These are phyloP conservation scores for Pristis pectinata DNA, from an alignment of 2,797 vertebrate genomes.

Conservation along the genomic window DNA sequence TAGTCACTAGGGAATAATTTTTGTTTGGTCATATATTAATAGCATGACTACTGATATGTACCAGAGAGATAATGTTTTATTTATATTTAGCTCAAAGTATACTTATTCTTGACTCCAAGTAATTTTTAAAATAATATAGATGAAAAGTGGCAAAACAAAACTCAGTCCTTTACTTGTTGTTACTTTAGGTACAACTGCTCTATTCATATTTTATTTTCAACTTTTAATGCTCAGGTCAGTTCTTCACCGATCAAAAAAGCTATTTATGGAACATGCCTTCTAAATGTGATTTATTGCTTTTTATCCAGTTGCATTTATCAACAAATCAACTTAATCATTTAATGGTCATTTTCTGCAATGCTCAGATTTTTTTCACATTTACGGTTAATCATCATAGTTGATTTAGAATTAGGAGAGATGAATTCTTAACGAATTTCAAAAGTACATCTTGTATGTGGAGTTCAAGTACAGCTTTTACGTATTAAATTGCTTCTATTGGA, in stretches of 20 bases:
- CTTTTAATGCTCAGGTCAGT: neutral
- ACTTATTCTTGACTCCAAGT: neutral
- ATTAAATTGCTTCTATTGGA: neutral
- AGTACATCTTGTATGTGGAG: neutral
- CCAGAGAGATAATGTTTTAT: neutral
- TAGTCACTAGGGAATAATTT: neutral
- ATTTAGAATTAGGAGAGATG: neutral
- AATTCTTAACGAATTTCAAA: neutral
- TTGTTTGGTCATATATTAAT: neutral
- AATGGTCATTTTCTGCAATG: neutral
- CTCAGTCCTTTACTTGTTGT: neutral
- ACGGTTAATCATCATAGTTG: neutral
- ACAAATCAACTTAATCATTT: neutral
- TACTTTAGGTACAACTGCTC: neutral
- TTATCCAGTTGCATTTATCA: neutral
- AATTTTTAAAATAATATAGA: neutral
- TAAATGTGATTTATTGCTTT: neutral
- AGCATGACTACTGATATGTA: neutral
- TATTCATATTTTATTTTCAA: neutral
- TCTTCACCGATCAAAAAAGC: neutral
- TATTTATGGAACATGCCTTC: neutral
- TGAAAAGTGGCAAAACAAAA: neutral
- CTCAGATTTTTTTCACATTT: neutral
- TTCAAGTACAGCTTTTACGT: neutral
- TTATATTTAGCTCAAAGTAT: neutral